Evolutionary conservation across 2,888 invertebrate genomes (phyloP), one percentile per base, ranked within the genome.

Genomic region (Pseudococcus jackbeardsleyi): DNA sequence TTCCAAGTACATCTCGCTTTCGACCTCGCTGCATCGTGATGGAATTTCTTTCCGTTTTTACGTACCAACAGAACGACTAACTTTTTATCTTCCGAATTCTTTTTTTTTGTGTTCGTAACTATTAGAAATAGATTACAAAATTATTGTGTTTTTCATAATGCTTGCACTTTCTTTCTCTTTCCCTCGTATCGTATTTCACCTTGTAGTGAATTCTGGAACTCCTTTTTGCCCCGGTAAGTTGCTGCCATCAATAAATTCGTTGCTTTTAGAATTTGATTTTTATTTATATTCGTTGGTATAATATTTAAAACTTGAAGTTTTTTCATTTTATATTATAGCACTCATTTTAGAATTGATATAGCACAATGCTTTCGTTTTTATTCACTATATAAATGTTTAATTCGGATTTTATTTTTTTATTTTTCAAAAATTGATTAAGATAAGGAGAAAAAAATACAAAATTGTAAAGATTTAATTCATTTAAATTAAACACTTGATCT

Each of bases 211-310:
- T 97, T 97, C 96, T 97, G 97, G 97, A 97, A 96, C 95, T 97
- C 96, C 95, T 97, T 97, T 96, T 96, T 96, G 95, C 96, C 97
- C 95, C 96, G 97, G 97, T 97, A 97, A 97, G 97, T 97, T 95
- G 87, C 89, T 72, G 79, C 89, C 87, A 89, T 87, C 88, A 89
- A 89, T 88, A 89, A 89, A 89, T 89, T 89, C 86, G 89, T 89
- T 88, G 82, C 54, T 88, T 89, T 89, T 89, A 89, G 89, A 89
- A 87, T 89, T 89, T 89, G 85, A 89, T 90, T 86, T 64, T 64
- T 85, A 54, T 33, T 85, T 85, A 17, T 59, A 85, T 46, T 64
- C 50, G 85, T 59, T 85, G 22, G 48, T 85, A 54, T 59, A 42
- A 11, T 22, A 77, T 26, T 15, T n/a, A 42, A 72, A 84, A 64